Evolutionary conservation across 2,797 vertebrate species (phyloP).

Genomic region (Darevskia mixta): DNA sequence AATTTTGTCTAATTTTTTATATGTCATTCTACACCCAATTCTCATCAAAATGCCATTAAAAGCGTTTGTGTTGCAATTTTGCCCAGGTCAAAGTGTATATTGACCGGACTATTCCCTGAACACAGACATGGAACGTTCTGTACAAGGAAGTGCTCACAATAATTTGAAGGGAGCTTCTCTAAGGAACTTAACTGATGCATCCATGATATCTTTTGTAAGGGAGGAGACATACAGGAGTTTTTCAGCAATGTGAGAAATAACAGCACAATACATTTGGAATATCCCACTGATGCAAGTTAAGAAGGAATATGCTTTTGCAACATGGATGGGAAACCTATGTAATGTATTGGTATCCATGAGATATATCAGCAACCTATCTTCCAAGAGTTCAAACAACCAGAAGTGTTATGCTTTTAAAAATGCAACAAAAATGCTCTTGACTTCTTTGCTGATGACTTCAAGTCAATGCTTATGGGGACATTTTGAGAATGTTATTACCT

Average conservation of each 20-base stretch:
- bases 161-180: conserved; percentile 31
- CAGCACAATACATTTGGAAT: background rate
- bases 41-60: too few relatives aligned
- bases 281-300: conserved; percentile 35
- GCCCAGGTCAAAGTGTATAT: too few relatives aligned
- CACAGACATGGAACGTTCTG: too few relatives aligned
- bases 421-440: too few relatives aligned
- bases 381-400: background rate
- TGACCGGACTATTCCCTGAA: too few relatives aligned
- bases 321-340: conserved; percentile 48
- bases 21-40: too few relatives aligned
- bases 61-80: too few relatives aligned
- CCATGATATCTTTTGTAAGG: conserved; percentile 22
- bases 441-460: background rate
- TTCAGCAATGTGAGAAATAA: conserved; percentile 29
- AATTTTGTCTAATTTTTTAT: too few relatives aligned
- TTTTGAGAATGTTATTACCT: background rate
- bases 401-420: background rate
- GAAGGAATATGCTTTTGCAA: conserved; percentile 62
- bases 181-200: conserved; percentile 59
- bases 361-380: conserved; percentile 52
- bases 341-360: conserved; percentile 47
- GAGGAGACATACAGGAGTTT: background rate
- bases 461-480: background rate
- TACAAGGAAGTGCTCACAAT: conserved; percentile 37